Evolutionary conservation across 2,113 vertebrate genomes (phyloP).

Genomic region (Tonatia bakeri): DNA sequence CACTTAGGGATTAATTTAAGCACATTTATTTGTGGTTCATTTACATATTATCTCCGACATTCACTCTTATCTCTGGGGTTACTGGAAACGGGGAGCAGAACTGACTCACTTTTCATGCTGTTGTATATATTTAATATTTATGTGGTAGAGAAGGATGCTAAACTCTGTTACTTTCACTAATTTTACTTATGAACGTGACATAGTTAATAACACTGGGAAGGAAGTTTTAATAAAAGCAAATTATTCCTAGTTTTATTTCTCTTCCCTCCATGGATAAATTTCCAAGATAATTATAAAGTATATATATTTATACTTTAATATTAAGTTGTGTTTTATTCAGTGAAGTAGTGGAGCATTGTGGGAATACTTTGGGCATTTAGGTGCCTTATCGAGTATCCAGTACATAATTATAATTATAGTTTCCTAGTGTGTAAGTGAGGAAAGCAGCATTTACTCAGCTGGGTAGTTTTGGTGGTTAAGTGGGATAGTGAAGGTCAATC

Average conservation of each 20-base stretch:
- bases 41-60: background rate
- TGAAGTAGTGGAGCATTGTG: background rate
- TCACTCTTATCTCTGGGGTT: background rate
- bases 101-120: background rate
- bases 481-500: background rate
- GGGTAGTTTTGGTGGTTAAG: background rate
- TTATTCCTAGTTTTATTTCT: background rate
- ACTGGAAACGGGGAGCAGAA: background rate
- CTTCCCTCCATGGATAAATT: background rate
- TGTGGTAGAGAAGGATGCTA: background rate
- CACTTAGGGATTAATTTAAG: background rate
- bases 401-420: background rate
- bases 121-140: too few species aligned
- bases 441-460: background rate
- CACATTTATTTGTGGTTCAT: background rate
- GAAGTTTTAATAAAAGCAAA: background rate
- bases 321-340: background rate
- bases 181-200: background rate
- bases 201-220: background rate
- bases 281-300: background rate
- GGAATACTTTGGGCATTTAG: background rate
- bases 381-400: too few species aligned
- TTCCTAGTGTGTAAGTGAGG: background rate
- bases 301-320: background rate
- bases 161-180: background rate